These are phyloP conservation scores for Bubo bubo DNA, from an alignment of 2,113 vertebrate genomes.

Conservation along the genomic window DNA sequence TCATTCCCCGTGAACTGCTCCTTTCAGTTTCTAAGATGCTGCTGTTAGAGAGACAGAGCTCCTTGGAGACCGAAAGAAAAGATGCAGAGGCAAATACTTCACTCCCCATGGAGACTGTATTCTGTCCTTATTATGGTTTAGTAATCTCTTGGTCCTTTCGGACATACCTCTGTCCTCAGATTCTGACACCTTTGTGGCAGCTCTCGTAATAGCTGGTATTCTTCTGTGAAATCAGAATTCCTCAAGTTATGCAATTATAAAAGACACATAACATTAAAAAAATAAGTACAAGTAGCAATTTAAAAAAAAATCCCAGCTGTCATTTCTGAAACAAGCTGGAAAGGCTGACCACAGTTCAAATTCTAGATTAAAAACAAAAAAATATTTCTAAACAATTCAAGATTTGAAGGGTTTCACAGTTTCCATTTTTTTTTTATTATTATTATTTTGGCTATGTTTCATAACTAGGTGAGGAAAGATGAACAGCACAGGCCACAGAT, in stretches of 20 bases:
- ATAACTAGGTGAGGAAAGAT: background rate
- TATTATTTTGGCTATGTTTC: background rate
- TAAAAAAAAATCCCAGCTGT: background rate
- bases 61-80: slow-evolving; percentile 62
- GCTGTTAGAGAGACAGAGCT: slow-evolving; percentile 47
- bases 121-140: background rate
- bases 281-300: background rate
- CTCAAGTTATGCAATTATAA: background rate
- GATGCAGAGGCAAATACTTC: slow-evolving; percentile 30
- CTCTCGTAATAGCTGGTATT: accelerated
- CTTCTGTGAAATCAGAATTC: background rate
- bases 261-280: background rate
- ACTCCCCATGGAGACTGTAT: slow-evolving; percentile 31
- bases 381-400: background rate
- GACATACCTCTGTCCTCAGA: background rate
- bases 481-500: background rate
- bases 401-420: background rate
- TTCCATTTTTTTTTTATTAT: accelerated
- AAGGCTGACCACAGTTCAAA: background rate
- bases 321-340: background rate
- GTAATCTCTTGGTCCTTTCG: background rate
- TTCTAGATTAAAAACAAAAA: background rate
- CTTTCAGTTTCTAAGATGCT: slow-evolving; percentile 54
- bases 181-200: background rate
- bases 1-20: slow-evolving; percentile 36